Evolutionary conservation across 2,797 vertebrate species (phyloP).

Genomic region (Ispidina lecontei): DNA sequence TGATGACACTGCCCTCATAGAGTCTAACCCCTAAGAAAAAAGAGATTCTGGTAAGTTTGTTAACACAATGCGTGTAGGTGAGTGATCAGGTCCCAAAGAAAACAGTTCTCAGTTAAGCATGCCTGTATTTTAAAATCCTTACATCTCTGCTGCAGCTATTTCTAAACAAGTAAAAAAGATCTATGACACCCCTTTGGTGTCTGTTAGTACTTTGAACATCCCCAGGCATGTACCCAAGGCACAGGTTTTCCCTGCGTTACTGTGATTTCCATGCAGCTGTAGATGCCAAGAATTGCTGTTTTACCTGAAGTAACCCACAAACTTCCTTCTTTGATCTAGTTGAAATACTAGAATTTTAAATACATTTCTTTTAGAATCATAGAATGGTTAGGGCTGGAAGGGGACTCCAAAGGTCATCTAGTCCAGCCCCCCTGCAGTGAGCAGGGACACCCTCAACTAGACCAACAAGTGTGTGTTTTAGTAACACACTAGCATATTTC

Average conservation of each 20-base stretch:
- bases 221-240: rapidly evolving
- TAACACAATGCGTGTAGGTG: neutral
- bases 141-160: neutral
- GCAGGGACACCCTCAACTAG: too few relatives aligned
- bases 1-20: neutral
- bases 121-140: neutral
- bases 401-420: too few relatives aligned
- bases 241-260: neutral
- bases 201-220: neutral
- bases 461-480: too few relatives aligned
- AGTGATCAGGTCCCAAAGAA: neutral
- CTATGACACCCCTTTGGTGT: neutral
- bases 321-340: neutral
- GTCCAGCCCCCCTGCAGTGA: too few relatives aligned
- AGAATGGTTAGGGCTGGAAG: too few relatives aligned
- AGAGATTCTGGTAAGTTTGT: neutral
- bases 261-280: neutral
- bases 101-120: neutral
- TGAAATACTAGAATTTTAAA: neutral
- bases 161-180: neutral
- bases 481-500: neutral
- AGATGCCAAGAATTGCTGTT: neutral
- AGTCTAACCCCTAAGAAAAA: neutral
- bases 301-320: neutral
- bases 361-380: neutral